Percentiles rank a stretch among this genome's conserved stretches.
phyloP scores from a whole-genome alignment of 2,113 vertebrate genomes.

The Murina feae region DNA sequence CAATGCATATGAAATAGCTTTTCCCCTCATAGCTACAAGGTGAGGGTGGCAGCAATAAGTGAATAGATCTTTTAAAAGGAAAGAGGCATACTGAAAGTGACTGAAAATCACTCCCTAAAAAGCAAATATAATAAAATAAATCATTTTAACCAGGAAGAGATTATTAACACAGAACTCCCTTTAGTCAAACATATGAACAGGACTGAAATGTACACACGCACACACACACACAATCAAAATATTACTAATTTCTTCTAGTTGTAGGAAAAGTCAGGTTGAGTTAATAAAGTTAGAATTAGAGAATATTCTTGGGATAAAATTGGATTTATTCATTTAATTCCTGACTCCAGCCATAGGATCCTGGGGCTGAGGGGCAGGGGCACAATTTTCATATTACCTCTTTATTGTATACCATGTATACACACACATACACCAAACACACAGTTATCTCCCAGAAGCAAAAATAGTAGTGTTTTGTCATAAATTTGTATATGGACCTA shows the following conservation, averaged over 20 bases:
- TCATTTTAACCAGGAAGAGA: not conserved
- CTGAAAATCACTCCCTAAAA: not conserved
- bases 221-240: not conserved
- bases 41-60: not conserved
- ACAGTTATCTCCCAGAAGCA: not conserved
- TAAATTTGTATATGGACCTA: not conserved
- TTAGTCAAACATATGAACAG: not conserved
- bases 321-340: not conserved
- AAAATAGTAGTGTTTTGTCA: not conserved
- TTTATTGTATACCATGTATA: too few relatives aligned
- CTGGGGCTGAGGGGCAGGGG: too few relatives aligned
- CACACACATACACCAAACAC: not conserved
- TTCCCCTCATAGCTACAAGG: not conserved
- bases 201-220: not conserved
- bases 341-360: too few relatives aligned
- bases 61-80: not conserved
- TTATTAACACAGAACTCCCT: not conserved
- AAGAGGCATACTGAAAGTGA: not conserved
- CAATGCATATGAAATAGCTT: not conserved
- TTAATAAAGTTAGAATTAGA: not conserved
- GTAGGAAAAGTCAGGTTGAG: not conserved
- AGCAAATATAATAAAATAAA: not conserved
- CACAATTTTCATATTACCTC: too few relatives aligned
- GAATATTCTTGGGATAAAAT: not conserved
- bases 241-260: not conserved